Evolutionary conservation across 2,888 invertebrate species (phyloP).

Genomic region (Hartigia nigra): DNA sequence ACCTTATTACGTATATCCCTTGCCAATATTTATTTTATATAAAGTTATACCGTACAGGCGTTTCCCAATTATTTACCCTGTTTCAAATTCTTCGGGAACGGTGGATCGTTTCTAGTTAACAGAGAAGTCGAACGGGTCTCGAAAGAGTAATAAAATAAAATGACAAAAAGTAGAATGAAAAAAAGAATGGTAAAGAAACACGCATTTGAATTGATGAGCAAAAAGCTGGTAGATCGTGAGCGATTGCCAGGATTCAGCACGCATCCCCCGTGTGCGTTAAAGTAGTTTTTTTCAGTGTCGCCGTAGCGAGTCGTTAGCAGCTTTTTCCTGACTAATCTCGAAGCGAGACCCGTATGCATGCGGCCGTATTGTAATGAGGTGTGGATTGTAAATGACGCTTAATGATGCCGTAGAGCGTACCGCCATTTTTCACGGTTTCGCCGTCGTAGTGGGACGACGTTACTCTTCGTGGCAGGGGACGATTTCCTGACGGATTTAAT

Average conservation of each 20-base stretch:
- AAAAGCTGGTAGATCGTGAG: slow-evolving; percentile 55
- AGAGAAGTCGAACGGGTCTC: not conserved
- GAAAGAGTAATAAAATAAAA: not conserved
- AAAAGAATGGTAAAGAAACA: slow-evolving; percentile 5
- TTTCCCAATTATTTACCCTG: not conserved
- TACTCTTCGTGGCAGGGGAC: not conserved
- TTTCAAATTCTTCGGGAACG: not conserved
- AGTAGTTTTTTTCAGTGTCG: slow-evolving; percentile 50
- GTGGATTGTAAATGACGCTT: slow-evolving; percentile 62
- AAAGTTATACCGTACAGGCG: not conserved
- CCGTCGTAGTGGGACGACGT: not conserved
- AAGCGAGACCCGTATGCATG: slow-evolving; percentile 38
- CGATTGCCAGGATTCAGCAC: slow-evolving; percentile 35
- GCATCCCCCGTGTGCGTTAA: slow-evolving; percentile 37
- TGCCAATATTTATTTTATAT: not conserved
- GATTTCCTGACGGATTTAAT: not conserved
- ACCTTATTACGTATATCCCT: not conserved
- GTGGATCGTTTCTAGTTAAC: not conserved
- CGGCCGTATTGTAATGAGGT: slow-evolving; percentile 58
- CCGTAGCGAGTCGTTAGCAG: slow-evolving; percentile 51
- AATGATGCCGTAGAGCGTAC: slow-evolving; percentile 50
- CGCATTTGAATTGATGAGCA: slow-evolving; percentile 53
- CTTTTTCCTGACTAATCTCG: slow-evolving; percentile 54
- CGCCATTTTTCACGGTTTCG: slow-evolving; percentile 53
- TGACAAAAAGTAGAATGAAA: not conserved